phyloP scores from a whole-genome alignment of 2,888 invertebrate species.

The Minunthozetes semirufus region DNA sequence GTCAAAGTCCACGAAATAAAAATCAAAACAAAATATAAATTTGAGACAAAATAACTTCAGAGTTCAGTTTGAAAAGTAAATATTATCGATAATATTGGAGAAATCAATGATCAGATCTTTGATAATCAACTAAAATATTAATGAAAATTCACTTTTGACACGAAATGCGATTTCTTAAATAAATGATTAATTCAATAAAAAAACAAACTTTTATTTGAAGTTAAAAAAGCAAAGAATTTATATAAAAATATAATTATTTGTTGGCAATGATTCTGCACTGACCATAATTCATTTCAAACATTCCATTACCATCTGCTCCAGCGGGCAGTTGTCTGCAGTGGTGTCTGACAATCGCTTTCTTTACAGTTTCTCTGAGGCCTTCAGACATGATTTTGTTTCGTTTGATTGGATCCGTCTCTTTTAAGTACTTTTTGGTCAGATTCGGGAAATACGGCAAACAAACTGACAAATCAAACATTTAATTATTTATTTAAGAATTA shows the following conservation, averaged over 20 bases:
- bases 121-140: no score
- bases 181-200: no score
- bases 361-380: slow-evolving; percentile 28
- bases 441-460: slow-evolving; percentile 36
- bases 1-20: no score
- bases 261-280: slow-evolving; percentile 33
- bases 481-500: background rate
- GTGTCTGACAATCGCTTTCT: slow-evolving; percentile 28
- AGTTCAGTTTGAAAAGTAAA: no score
- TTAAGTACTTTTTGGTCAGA: slow-evolving; percentile 34
- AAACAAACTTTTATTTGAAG: no score
- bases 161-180: no score
- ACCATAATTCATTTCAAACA: slow-evolving; percentile 34
- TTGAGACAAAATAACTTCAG: no score
- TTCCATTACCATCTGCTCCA: background rate
- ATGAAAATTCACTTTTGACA: no score
- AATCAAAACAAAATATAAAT: no score
- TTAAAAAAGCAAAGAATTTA: no score
- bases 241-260: slow-evolving; percentile 14
- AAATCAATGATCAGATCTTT: no score
- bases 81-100: no score
- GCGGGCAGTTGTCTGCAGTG: slow-evolving; percentile 31
- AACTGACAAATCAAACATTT: background rate
- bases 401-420: slow-evolving; percentile 32
- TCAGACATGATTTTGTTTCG: slow-evolving; percentile 31